phyloP scores from a whole-genome alignment of 2,113 vertebrate species.

The Neolamprologus hecqui region DNA sequence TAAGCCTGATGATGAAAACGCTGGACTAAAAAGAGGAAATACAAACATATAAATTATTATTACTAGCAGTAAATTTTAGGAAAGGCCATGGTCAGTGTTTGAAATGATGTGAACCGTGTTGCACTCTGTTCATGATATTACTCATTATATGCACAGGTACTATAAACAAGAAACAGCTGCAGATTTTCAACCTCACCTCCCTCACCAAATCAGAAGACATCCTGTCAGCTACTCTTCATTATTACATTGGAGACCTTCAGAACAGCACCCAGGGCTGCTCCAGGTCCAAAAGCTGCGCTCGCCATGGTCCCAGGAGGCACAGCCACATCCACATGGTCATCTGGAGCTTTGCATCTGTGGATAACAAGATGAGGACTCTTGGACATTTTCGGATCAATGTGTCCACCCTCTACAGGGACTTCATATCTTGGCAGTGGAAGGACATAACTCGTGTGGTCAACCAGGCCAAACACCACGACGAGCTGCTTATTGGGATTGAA shows the following conservation, averaged over 20 bases:
- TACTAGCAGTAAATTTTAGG: neutral
- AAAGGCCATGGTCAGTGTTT: neutral
- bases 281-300: slow-evolving; percentile 41
- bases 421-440: slow-evolving; percentile 85
- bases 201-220: slow-evolving; percentile 88
- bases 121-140: neutral
- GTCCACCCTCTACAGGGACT: slow-evolving; percentile 61
- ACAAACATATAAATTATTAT: neutral
- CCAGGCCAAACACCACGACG: slow-evolving; percentile 73
- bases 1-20: rapidly evolving
- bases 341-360: slow-evolving; percentile 74
- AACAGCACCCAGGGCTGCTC: slow-evolving; percentile 62
- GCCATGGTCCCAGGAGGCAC: slow-evolving; percentile 51
- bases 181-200: slow-evolving; percentile 89
- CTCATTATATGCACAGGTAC: slow-evolving; percentile 62
- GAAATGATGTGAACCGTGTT: neutral
- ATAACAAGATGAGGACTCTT: slow-evolving; percentile 69
- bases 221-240: slow-evolving; percentile 86
- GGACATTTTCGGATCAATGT: slow-evolving; percentile 75
- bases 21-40: neutral
- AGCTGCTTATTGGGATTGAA: slow-evolving; percentile 80
- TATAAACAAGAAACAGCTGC: slow-evolving; percentile 68
- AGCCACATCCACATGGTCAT: slow-evolving; percentile 74
- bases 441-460: slow-evolving; percentile 82
- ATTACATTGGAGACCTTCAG: slow-evolving; percentile 75